Conservation (phyloP, 2,797 vertebrate genomes). For the Huso huso region DNA sequence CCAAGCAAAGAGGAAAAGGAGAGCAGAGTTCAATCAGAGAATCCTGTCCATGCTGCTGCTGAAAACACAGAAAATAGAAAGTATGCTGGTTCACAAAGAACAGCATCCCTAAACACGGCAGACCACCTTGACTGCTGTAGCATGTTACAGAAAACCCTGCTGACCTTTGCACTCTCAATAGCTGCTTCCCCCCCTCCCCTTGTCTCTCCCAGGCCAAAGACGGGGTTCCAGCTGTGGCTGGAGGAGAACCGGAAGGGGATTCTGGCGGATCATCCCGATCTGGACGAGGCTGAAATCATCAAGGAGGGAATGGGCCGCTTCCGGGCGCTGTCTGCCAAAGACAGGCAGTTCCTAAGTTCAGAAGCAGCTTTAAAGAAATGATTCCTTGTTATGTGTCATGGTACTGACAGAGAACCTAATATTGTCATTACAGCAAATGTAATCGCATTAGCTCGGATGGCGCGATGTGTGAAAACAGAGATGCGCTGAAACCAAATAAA, state of each 20-base stretch:
- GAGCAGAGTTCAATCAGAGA: constrained; percentile 26
- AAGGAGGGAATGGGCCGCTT: constrained; percentile 89
- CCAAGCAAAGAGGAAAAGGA: constrained; percentile 31
- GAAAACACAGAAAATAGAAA: constrained; percentile 65
- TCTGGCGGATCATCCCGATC: constrained; percentile 62
- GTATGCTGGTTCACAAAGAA: constrained; percentile 41
- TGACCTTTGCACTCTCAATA: neutral
- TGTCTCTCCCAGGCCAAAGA: constrained; percentile 67
- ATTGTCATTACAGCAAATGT: neutral
- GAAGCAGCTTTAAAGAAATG: neutral
- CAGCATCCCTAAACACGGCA: neutral
- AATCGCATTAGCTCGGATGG: neutral
- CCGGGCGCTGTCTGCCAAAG: constrained; percentile 68
- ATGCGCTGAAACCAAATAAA: neutral
- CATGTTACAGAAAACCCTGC: neutral
- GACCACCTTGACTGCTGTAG: no score
- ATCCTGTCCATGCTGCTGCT: constrained; percentile 28
- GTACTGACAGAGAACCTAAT: neutral
- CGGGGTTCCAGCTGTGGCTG: constrained; percentile 91
- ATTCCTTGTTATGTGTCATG: no score
- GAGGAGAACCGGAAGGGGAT: constrained; percentile 83
- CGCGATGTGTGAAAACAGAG: constrained; percentile 7
- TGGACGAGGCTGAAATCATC: constrained; percentile 86
- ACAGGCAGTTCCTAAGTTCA: constrained; percentile 39
- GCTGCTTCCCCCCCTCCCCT: constrained; percentile 6